These are phyloP conservation scores for Eulemur coronatus DNA, from an alignment of 2,797 vertebrate genomes.

Conservation along the genomic window DNA sequence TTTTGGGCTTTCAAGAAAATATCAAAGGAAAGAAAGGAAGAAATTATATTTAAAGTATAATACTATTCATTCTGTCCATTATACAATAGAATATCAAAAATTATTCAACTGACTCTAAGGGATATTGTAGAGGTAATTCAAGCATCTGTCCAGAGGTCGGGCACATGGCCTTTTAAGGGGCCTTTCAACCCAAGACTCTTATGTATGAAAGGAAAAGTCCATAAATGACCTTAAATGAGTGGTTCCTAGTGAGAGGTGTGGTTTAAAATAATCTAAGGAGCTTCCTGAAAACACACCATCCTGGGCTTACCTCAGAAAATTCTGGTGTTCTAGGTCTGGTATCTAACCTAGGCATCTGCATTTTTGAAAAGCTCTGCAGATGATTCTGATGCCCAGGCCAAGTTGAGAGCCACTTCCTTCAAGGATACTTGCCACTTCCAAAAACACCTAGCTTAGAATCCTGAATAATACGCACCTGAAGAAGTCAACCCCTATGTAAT, in stretches of 20 bases:
- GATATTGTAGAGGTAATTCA: not conserved
- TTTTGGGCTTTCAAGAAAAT: slow-evolving; percentile 55
- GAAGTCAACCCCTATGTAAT: not conserved
- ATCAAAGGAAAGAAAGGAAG: not conserved
- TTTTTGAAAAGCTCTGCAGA: not conserved
- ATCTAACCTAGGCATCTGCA: not conserved
- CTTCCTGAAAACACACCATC: not conserved
- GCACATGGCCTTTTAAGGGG: not conserved
- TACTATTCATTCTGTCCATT: not conserved
- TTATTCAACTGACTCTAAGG: not conserved
- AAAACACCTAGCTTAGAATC: not conserved
- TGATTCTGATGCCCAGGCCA: not conserved
- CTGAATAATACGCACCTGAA: not conserved
- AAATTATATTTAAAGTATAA: slow-evolving; percentile 32
- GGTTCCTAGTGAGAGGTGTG: not conserved
- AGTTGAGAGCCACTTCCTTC: not conserved
- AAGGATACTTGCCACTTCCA: not conserved
- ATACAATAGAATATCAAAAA: not conserved
- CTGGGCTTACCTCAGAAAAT: not conserved
- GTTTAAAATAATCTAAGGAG: not conserved
- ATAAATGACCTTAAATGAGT: not conserved
- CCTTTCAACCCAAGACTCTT: not conserved
- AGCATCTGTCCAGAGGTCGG: not conserved
- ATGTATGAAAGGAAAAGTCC: not conserved
- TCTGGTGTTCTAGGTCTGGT: not conserved